Evolutionary conservation across 2,797 vertebrate species (phyloP).

Genomic region (Mycteria americana): DNA sequence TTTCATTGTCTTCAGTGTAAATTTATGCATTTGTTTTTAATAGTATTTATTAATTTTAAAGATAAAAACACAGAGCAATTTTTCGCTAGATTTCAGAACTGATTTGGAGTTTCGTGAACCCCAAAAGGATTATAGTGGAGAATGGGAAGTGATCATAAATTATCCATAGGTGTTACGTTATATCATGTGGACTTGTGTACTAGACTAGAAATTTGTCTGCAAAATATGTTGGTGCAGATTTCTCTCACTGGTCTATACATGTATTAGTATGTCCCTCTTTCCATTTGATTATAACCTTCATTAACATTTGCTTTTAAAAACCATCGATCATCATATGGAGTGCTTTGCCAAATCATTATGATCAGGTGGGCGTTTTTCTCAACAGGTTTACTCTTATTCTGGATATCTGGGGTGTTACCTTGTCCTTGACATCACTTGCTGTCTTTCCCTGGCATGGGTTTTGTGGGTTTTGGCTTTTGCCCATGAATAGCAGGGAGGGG

Average conservation of each 20-base stretch:
- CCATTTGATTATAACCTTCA: neutral
- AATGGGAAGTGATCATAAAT: neutral
- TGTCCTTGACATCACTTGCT: neutral
- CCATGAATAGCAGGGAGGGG: neutral
- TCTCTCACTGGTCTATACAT: neutral
- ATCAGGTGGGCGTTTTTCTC: neutral
- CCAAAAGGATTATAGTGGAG: neutral
- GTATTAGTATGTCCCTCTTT: neutral
- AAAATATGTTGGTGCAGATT: neutral
- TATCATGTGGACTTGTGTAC: neutral
- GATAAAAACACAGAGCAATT: neutral
- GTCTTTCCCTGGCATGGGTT: neutral
- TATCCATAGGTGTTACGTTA: neutral
- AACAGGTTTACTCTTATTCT: neutral
- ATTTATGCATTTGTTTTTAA: neutral
- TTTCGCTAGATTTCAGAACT: neutral
- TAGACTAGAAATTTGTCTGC: neutral
- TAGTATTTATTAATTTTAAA: neutral
- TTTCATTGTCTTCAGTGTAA: neutral
- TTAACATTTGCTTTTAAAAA: neutral
- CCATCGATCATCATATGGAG: fast-evolving
- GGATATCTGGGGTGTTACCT: neutral
- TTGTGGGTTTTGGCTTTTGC: neutral
- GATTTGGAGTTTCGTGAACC: neutral
- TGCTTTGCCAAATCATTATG: neutral